Percentiles rank a stretch among this genome's conserved stretches.
These are phyloP conservation scores for Micromussa lordhowensis DNA, from an alignment of 92 coral and sea anemone genomes.

Conservation along the genomic window DNA sequence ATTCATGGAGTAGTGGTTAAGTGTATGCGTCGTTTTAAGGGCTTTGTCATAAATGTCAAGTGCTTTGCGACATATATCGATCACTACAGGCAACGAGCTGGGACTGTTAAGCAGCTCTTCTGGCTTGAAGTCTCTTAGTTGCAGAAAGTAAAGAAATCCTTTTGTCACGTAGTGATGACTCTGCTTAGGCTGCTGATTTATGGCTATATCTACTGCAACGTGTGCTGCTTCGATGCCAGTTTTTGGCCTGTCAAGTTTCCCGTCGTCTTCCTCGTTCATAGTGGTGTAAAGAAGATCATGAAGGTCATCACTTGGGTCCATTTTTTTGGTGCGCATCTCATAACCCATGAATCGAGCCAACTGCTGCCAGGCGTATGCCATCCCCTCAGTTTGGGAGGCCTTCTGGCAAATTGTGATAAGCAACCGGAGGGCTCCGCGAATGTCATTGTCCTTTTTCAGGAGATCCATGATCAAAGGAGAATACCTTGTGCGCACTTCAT, in stretches of 20 bases:
- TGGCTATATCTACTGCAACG: constrained; percentile 66
- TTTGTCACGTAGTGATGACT: constrained; percentile 65
- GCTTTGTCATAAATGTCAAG: constrained; percentile 64
- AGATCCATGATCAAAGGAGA: constrained; percentile 54
- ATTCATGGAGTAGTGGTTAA: constrained; percentile 59
- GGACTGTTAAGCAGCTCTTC: constrained; percentile 5
- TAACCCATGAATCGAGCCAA: constrained; percentile 73
- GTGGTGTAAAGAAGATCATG: not conserved
- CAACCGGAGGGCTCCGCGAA: constrained; percentile 50
- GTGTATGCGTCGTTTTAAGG: constrained; percentile 9
- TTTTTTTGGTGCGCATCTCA: constrained; percentile 56
- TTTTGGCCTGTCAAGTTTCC: constrained; percentile 18
- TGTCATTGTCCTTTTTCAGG: constrained; percentile 16
- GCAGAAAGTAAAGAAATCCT: constrained; percentile 56
- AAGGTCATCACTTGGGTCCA: not conserved
- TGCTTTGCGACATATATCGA: constrained; percentile 48
- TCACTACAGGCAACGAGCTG: constrained; percentile 11
- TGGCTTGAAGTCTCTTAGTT: constrained; percentile 45
- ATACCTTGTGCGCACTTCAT: constrained; percentile 59
- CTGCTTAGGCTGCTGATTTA: constrained; percentile 47
- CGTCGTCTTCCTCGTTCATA: constrained; percentile 10
- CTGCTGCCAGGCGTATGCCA: constrained; percentile 79
- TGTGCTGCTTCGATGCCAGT: constrained; percentile 77
- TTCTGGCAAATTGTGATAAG: constrained; percentile 53
- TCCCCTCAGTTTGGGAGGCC: constrained; percentile 38